Conservation (phyloP, 2,113 vertebrate genomes). For the Suricata suricatta region DNA sequence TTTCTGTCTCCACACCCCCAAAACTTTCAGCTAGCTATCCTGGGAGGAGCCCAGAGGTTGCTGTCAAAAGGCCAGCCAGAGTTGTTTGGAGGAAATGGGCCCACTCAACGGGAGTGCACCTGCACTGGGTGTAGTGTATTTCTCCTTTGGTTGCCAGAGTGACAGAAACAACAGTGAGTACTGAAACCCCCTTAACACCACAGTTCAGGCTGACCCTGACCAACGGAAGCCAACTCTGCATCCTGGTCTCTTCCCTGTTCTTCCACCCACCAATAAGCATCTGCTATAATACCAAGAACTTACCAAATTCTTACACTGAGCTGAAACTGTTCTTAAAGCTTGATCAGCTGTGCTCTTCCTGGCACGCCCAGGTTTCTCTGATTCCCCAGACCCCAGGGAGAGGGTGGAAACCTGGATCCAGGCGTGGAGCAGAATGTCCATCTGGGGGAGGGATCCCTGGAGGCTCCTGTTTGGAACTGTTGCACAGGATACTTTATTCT, state of each 20-base stretch:
- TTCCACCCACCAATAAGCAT: neutral
- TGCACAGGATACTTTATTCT: neutral
- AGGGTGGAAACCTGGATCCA: neutral
- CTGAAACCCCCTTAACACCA: constrained; percentile 56
- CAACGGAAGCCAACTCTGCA: neutral
- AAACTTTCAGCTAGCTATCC: neutral
- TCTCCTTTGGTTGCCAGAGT: constrained; percentile 60
- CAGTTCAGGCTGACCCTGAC: neutral
- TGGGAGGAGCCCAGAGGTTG: constrained; percentile 9
- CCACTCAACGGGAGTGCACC: constrained; percentile 58
- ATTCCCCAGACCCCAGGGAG: neutral
- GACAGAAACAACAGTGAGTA: constrained; percentile 64
- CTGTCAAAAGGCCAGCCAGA: neutral
- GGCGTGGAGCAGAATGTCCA: neutral
- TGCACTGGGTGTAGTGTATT: constrained; percentile 72
- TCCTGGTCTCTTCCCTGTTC: neutral
- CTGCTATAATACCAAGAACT: neutral
- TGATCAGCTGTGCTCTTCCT: neutral
- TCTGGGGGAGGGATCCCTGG: neutral
- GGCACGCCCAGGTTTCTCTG: neutral
- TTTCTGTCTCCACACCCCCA: neutral
- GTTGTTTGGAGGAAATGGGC: constrained; percentile 52
- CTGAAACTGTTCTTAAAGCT: neutral
- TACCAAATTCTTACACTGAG: neutral
- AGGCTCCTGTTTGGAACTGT: neutral